Base-by-base conservation (phyloP, 1,140 invertebrate species). In the Limonius californicus region DNA sequence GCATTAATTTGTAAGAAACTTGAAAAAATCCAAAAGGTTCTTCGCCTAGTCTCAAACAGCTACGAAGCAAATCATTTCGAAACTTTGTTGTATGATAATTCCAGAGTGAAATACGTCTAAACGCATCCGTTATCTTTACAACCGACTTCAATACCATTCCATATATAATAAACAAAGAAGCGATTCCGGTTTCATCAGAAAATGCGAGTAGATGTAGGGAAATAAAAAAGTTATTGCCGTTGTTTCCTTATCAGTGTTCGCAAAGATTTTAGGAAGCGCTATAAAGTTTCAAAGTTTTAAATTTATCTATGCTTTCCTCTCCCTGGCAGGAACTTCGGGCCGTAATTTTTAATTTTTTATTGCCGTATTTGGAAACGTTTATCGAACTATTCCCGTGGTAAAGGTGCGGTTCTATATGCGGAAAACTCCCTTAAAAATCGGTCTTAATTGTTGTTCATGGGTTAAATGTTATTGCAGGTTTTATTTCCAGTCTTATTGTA, bases 261-360 rank as follows among this genome's bases (percentile, higher is more conserved):
- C 16, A 53, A 53, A 53, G 47, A 53, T 53, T 23, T 23, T 20
- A 23, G 47, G 18, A 53, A 53, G 14, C 12, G 12, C 47, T 53
- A 53, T 53, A 53, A 53, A 53, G 47, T 53, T 53, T 53, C 47
- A 23, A 53, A 53, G 47, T 53, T 23, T 53, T 53, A 53, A 53
- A 53, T 19, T 53, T 53, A 53, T 53, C 21, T 53, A 53, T 53
- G 21, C 12, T n/a, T 53, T 53, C 47, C 47, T 18, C 6, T 53
- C 9, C 6, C 47, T 9, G 16, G 16, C 35, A 39, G 35, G 11
- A 39, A 39, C 35, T 39, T 39, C 3, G 8, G 11, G 7, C 8
- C 7, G 7, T 11, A 39, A 11, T 39, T 39, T 39, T 39, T 11
- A 39, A 4, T 39, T 39, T 39, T 39, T 39, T 39, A 39, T 39